Conservation (phyloP, 2,797 vertebrate genomes). For the Catamblyrhynchus diadema region DNA sequence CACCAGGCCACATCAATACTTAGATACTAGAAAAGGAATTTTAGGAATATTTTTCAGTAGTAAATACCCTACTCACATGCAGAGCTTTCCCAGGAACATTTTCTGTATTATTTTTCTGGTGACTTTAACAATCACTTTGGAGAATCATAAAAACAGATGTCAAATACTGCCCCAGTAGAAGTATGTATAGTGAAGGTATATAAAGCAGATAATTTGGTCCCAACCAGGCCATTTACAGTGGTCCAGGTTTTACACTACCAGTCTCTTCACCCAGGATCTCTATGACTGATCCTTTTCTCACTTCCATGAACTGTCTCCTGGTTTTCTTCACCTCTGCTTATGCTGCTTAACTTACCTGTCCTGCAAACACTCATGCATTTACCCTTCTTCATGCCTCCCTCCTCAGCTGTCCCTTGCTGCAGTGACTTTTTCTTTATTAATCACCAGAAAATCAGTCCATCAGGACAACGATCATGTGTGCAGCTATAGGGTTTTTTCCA, state of each 20-base stretch:
- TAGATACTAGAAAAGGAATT: not conserved
- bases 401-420: not conserved
- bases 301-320: not conserved
- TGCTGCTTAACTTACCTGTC: not conserved
- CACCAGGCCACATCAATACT: not conserved
- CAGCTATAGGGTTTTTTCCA: not conserved
- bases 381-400: not conserved
- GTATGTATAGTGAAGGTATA: not conserved
- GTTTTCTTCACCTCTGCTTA: not conserved
- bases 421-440: not conserved
- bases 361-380: not conserved
- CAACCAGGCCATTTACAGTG: not conserved
- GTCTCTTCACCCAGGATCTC: not conserved
- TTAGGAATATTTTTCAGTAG: not conserved
- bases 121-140: not conserved
- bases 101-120: not conserved
- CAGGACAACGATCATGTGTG: not conserved
- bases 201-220: not conserved
- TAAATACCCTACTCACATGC: not conserved
- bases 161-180: not conserved
- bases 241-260: not conserved
- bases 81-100: not conserved
- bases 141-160: not conserved
- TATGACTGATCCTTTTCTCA: not conserved
- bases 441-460: not conserved